Evolutionary conservation across 1,140 invertebrate genomes (phyloP).

Genomic region (Drosophila rhopaloa): DNA sequence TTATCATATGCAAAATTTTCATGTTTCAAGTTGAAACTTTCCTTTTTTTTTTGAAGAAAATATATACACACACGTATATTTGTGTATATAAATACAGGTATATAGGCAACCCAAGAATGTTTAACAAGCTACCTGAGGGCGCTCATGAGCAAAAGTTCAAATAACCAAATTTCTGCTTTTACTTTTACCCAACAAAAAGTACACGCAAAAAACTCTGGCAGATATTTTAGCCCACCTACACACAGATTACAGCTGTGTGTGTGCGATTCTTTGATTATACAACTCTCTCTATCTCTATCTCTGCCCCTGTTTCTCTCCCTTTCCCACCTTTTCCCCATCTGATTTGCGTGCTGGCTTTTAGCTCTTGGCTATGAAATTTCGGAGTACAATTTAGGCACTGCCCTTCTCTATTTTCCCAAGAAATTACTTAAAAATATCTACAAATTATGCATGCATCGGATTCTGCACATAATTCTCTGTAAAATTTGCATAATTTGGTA

Average conservation of each 20-base stretch:
- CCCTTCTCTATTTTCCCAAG: constrained; percentile 10
- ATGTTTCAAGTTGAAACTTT: constrained; percentile 75
- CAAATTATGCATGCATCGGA: constrained; percentile 45
- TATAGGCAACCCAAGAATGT: constrained; percentile 70
- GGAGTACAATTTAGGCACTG: constrained; percentile 5
- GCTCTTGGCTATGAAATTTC: constrained; percentile 27
- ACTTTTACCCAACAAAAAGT: constrained; percentile 53
- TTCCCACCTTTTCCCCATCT: constrained; percentile 24
- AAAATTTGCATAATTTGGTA: constrained; percentile 41
- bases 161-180: constrained; percentile 77
- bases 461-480: constrained; percentile 25
- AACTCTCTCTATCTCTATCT: constrained; percentile 25
- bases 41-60: constrained; percentile 37
- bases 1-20: constrained; percentile 83
- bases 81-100: constrained; percentile 19
- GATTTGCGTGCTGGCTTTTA: constrained; percentile 17
- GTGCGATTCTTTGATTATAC: constrained; percentile 53
- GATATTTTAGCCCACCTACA: constrained; percentile 35
- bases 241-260: constrained; percentile 22
- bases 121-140: constrained; percentile 78
- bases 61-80: constrained; percentile 20
- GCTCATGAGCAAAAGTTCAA: constrained; percentile 73
- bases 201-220: constrained; percentile 26
- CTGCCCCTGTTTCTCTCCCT: background rate
- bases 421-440: constrained; percentile 17